These are phyloP conservation scores for Bufotes viridis DNA, from an alignment of 2,797 vertebrate genomes.

Conservation along the genomic window DNA sequence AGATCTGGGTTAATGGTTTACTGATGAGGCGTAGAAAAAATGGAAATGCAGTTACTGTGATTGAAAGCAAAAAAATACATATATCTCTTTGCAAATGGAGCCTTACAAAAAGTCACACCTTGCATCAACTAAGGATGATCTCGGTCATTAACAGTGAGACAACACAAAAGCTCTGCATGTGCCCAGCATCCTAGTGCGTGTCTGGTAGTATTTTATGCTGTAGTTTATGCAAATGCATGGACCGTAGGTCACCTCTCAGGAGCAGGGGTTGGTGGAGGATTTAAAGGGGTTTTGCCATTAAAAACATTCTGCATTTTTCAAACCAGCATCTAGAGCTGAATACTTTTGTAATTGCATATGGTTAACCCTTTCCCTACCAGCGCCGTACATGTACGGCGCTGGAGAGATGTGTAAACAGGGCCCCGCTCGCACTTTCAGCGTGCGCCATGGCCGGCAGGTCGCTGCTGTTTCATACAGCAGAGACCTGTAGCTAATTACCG, in stretches of 20 bases:
- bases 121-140: background rate
- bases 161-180: too few species aligned
- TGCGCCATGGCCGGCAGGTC: too few species aligned
- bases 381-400: too few species aligned
- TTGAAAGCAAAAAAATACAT: slow-evolving; percentile 11
- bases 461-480: too few species aligned
- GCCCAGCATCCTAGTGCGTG: background rate
- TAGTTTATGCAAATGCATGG: background rate
- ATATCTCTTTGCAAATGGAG: background rate
- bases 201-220: background rate
- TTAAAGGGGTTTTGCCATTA: background rate
- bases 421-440: too few species aligned
- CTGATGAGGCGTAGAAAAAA: slow-evolving; percentile 53
- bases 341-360: too few species aligned
- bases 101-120: background rate
- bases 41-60: slow-evolving; percentile 35
- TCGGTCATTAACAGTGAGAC: background rate
- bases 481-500: too few species aligned
- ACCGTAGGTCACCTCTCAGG: background rate
- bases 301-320: too few species aligned
- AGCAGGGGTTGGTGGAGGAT: background rate
- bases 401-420: too few species aligned
- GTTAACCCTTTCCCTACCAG: too few species aligned
- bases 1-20: slow-evolving; percentile 54
- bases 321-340: too few species aligned